Evolutionary conservation across 2,797 vertebrate genomes (phyloP).

Genomic region (Coracias cyanogaster): DNA sequence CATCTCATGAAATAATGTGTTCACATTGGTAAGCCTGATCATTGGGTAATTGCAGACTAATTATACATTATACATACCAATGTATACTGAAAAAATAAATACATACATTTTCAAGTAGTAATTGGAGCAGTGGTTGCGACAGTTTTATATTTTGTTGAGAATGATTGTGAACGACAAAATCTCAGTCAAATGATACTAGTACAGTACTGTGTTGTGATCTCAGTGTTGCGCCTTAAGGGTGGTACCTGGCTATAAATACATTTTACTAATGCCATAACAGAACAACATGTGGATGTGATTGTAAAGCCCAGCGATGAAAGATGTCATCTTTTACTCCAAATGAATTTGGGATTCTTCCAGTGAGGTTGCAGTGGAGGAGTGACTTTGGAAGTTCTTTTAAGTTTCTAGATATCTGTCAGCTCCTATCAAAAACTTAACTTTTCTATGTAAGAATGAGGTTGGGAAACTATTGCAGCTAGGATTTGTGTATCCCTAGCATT

Average conservation of each 20-base stretch:
- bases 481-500: neutral
- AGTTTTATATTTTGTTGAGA: neutral
- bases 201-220: neutral
- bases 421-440: neutral
- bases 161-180: neutral
- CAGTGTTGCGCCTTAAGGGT: neutral
- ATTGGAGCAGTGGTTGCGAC: neutral
- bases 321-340: neutral
- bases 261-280: neutral
- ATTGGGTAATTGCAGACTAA: neutral
- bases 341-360: neutral
- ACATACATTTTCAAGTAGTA: neutral
- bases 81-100: neutral
- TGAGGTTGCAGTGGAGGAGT: neutral
- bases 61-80: neutral
- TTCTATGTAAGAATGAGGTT: neutral
- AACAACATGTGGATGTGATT: neutral
- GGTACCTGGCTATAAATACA: neutral
- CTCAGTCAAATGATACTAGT: neutral
- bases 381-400: neutral
- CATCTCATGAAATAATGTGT: neutral
- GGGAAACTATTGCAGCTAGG: neutral
- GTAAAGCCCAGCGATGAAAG: neutral
- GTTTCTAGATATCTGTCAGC: neutral
- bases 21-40: neutral